phyloP scores from a whole-genome alignment of 2,888 invertebrate genomes.

The Lochmaea capreae region DNA sequence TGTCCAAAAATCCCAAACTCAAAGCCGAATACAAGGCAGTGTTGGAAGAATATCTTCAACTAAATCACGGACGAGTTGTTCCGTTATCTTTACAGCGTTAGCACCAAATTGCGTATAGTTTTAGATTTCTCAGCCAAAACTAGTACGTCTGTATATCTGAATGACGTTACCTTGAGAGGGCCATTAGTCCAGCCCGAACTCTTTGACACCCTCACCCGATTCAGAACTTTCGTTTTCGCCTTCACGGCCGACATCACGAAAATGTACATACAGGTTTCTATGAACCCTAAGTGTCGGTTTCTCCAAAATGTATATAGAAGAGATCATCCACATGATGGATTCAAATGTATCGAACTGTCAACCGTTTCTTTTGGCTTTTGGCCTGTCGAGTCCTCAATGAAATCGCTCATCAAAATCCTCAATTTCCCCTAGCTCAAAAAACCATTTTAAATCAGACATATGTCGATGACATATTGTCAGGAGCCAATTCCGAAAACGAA shows the following conservation, averaged over 20 bases:
- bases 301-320: not conserved
- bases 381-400: too few species aligned
- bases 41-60: not conserved
- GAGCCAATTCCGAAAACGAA: too few species aligned
- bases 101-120: slow-evolving; percentile 37
- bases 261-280: not conserved
- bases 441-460: too few species aligned
- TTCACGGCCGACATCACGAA: not conserved
- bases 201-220: slow-evolving; percentile 15
- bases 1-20: not conserved
- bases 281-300: not conserved
- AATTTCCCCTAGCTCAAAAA: too few species aligned
- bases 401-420: too few species aligned
- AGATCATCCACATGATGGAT: too few species aligned
- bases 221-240: not conserved
- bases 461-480: too few species aligned
- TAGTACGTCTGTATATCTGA: slow-evolving; percentile 14
- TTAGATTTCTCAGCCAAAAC: slow-evolving; percentile 32
- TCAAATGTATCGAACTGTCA: too few species aligned
- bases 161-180: slow-evolving; percentile 25
- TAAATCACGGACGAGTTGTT: not conserved
- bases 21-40: slow-evolving; percentile 4
- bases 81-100: slow-evolving; percentile 1
- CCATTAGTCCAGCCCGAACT: slow-evolving; percentile 30
- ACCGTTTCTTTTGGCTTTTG: too few species aligned